Base-by-base conservation (phyloP, 2,113 vertebrate genomes). In the Amblyornis subalaris region DNA sequence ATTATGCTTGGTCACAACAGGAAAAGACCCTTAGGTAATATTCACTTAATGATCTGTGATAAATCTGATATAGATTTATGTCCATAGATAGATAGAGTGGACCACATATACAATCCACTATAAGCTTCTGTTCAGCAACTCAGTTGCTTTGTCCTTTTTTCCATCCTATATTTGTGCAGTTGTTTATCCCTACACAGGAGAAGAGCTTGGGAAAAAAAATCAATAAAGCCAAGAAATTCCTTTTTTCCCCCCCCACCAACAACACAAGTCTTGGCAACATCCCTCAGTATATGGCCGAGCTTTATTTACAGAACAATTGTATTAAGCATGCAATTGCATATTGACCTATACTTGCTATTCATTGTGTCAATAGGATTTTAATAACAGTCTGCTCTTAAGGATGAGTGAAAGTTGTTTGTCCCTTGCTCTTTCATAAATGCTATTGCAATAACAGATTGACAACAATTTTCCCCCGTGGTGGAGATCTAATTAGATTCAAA, bases 311-410 rank as follows among this genome's bases (percentile, higher is more conserved):
- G 54, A 88, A 70, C 24, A 65, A 87, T 6, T 79, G 58, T 87
- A 20, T 69, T 61, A 91, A 93, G n/a, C 31, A 5, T 76, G 38
- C 40, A 61, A 62, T 33, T 91, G 81, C 66, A 62, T 80, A 61
- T 83, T 86, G 67, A 83, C 50, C 81, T 89, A 71, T 91, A 45
- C 66, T 83, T 94, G 54, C 58, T 82, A 65, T 88, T 93, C 45
- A 18, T 45, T 55, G 28, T 76, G 31, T 53, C 50, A 65, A 91
- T 70, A 76, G 42, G 55, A 91, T 85, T 82, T 91, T 85, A 82
- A 60, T 88, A 69, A 88, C 45, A 28, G 5, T 53, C 40, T 88
- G 24, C 72, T 88, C 64, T 88, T 92, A 66, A 74, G 26, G 38
- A 60, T 71, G 60, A 92, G 72, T 53, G 40, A 60, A 72, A 92